A percentile compares a stretch with the other conserved stretches of the same genome.
phyloP scores from a whole-genome alignment of 2,113 vertebrate species.

The Pteropus alecto region DNA sequence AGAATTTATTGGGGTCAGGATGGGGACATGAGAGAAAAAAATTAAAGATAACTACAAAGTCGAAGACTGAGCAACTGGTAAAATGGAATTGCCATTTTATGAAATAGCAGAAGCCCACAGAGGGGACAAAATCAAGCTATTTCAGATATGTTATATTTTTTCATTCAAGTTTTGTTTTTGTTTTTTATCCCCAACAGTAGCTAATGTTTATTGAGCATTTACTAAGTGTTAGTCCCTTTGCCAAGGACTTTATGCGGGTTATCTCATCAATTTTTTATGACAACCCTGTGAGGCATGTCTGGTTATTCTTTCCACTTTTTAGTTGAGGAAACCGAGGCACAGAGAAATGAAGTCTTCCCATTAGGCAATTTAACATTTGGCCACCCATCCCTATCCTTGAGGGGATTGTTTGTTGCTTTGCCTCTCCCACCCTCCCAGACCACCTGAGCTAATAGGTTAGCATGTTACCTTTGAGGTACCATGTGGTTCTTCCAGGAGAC shows the following conservation, averaged over 20 bases:
- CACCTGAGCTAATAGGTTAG: not conserved
- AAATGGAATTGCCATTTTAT: not conserved
- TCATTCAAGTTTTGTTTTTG: not conserved
- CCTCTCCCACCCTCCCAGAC: not conserved
- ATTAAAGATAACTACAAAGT: not conserved
- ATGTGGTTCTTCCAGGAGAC: not conserved
- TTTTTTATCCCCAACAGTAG: not conserved
- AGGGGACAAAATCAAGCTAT: not conserved
- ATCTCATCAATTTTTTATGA: not conserved
- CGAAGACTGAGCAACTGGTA: not conserved
- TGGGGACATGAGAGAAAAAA: not conserved
- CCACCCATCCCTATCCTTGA: not conserved
- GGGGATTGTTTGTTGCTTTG: not conserved
- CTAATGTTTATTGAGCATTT: not conserved
- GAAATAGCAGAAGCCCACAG: not conserved
- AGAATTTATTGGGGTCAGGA: not conserved
- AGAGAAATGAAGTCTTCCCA: not conserved
- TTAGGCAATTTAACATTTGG: not conserved
- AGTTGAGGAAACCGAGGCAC: not conserved
- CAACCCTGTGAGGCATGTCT: not conserved
- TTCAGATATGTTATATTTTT: not conserved
- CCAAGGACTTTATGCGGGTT: not conserved
- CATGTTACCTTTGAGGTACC: not conserved
- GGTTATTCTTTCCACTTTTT: not conserved
- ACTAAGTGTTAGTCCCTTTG: not conserved